These are phyloP conservation scores for Gallirallus australis DNA, from an alignment of 2,797 vertebrate genomes.

Conservation along the genomic window DNA sequence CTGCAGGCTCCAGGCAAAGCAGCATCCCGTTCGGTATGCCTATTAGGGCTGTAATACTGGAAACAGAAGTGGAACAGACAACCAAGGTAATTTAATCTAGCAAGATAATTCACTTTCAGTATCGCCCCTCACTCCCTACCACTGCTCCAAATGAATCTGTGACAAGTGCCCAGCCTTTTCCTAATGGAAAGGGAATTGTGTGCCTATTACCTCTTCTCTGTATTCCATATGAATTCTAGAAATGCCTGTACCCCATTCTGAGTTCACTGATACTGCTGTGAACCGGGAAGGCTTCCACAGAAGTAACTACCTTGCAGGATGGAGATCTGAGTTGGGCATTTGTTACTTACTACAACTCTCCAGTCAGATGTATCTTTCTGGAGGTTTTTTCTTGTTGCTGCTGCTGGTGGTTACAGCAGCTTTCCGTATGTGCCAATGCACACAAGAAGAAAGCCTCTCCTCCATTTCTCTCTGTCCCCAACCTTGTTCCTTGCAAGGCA, in stretches of 20 bases:
- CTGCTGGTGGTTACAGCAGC: not conserved
- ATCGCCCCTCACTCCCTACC: not conserved
- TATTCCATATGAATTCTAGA: not conserved
- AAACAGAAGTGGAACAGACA: not conserved
- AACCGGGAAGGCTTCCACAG: not conserved
- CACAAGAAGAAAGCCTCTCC: not conserved
- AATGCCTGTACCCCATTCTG: not conserved
- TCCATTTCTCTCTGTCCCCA: not conserved
- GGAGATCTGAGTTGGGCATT: not conserved
- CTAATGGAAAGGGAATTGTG: not conserved
- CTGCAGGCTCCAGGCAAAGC: not conserved
- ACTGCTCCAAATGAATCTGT: not conserved
- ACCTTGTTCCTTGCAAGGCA: not conserved
- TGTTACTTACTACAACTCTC: not conserved
- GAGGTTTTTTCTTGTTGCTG: not conserved
- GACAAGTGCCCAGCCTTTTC: not conserved
- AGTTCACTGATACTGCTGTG: accelerated
- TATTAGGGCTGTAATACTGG: not conserved
- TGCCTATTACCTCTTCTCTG: not conserved
- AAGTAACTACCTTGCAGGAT: not conserved
- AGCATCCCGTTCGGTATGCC: not conserved
- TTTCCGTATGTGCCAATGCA: not conserved
- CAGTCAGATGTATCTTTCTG: not conserved
- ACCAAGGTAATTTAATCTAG: not conserved
- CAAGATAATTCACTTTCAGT: not conserved